Evolutionary conservation across 2,797 vertebrate genomes (phyloP), one percentile per base, ranked within the genome.

Genomic region (Oreortyx pictus): DNA sequence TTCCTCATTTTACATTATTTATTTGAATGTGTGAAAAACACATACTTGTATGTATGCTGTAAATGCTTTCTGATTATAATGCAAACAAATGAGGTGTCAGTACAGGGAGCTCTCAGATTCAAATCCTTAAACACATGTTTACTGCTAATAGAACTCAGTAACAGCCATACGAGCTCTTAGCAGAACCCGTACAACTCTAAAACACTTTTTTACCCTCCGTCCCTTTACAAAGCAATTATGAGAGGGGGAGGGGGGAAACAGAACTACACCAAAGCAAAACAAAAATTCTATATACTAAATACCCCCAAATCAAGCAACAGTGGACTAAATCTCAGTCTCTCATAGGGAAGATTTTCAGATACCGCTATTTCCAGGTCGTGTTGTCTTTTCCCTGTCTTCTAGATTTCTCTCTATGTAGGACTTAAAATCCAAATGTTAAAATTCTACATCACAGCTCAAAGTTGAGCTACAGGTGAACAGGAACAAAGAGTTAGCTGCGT

Each of bases 1-100:
- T 84, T 84, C 41, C 20, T 79, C 11, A 59, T 87, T 86, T 86
- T 86, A 31, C 17, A 61, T 86, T 44, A 74, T 86, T 94, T 90
- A 75, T 80, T 59, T 88, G 41, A 87, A 59, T 35, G 24, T 67
- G 23, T 87, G 68, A 87, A 91, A 87, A 78, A 82, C 43, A 41
- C 50, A 29, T 35, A 16, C 25, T 64, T 80, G 23, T 12, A 43
- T 49, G 19, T 50, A 41, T 31, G 9, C 37, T 87, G 20, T 62
- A 92, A 61, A 56, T 56, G 46, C 7, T 67, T 79, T 54, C 57
- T 79, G 33, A 49, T 77, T 82, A 90, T 82, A 74, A 73, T 59
- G 37, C 44, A 83, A 87, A 50, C 44, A 85, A 81, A 94, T 56
- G 23, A 87, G 18, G 7, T 49, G 17, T n/a, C 22, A 54, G 49